phyloP scores from a whole-genome alignment of 2,888 invertebrate species.

The Machimus rusticus region DNA sequence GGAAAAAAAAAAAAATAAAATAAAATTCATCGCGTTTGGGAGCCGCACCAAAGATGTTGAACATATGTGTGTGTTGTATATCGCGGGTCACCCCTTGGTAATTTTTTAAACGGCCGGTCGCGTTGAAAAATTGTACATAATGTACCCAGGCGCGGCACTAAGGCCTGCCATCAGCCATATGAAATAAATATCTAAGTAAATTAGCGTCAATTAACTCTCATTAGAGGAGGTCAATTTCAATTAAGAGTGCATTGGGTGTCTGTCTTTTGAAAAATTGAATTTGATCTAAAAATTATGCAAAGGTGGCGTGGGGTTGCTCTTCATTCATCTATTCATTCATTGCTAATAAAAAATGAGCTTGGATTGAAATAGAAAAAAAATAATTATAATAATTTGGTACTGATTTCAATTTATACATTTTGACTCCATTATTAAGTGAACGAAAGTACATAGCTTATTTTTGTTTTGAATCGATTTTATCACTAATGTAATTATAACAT shows the following conservation, averaged over 20 bases:
- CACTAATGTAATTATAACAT: not conserved
- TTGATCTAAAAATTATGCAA: not conserved
- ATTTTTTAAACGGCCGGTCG: not conserved
- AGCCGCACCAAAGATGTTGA: not conserved
- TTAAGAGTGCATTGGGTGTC: slow-evolving; percentile 39
- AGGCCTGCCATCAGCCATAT: not conserved
- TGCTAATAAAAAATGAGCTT: not conserved
- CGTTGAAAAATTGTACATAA: not conserved
- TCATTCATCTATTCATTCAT: not conserved
- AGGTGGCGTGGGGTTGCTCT: not conserved
- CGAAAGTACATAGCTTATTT: not conserved
- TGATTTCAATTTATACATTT: not conserved
- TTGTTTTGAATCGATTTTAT: not conserved
- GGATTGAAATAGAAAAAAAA: not conserved
- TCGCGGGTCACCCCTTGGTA: not conserved
- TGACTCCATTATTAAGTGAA: not conserved
- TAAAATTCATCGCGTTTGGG: not conserved
- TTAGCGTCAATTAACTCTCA: slow-evolving; percentile 63
- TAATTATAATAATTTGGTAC: not conserved
- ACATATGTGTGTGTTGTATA: not conserved
- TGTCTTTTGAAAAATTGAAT: not conserved
- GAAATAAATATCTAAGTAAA: slow-evolving; percentile 50
- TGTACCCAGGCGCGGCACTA: not conserved
- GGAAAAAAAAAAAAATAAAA: not conserved
- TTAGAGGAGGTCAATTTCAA: slow-evolving; percentile 61